Evolutionary conservation across 2,888 invertebrate species (phyloP).

Genomic region (Melinaea marsaeus): DNA sequence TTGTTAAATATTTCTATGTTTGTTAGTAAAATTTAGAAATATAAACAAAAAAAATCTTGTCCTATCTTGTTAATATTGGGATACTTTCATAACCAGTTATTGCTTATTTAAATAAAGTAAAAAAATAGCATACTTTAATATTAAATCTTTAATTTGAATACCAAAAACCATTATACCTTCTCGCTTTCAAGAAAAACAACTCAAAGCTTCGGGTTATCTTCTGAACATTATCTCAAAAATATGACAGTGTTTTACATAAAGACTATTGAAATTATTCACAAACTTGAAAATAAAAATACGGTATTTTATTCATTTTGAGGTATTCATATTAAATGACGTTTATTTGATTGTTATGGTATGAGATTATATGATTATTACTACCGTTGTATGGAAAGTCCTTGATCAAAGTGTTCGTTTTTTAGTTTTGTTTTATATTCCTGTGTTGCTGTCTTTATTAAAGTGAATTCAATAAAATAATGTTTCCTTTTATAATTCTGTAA

Average conservation of each 20-base stretch:
- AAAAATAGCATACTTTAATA: not conserved
- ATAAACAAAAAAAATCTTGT: too few relatives aligned
- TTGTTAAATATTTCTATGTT: too few relatives aligned
- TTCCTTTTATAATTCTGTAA: too few relatives aligned
- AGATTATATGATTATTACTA: not conserved
- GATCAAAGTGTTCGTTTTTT: too few relatives aligned
- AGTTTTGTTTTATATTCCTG: too few relatives aligned
- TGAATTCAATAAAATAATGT: too few relatives aligned
- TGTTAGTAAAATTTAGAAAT: too few relatives aligned
- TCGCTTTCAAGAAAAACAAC: not conserved
- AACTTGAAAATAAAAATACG: too few relatives aligned
- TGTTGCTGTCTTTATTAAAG: too few relatives aligned
- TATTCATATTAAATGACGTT: slow-evolving; percentile 4
- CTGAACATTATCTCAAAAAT: slow-evolving; percentile 6
- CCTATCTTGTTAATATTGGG: too few relatives aligned
- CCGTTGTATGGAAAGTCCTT: not conserved
- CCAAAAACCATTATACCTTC: slow-evolving; percentile 1
- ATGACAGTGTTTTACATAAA: slow-evolving; percentile 2
- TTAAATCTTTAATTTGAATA: not conserved
- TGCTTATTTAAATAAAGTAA: not conserved
- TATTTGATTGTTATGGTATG: too few relatives aligned
- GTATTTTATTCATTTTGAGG: not conserved
- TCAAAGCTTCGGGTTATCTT: slow-evolving; percentile 1
- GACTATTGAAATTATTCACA: not conserved
- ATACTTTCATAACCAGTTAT: too few relatives aligned